phyloP scores from a whole-genome alignment of 2,797 vertebrate species.

The Platyrinchus mystaceus region DNA sequence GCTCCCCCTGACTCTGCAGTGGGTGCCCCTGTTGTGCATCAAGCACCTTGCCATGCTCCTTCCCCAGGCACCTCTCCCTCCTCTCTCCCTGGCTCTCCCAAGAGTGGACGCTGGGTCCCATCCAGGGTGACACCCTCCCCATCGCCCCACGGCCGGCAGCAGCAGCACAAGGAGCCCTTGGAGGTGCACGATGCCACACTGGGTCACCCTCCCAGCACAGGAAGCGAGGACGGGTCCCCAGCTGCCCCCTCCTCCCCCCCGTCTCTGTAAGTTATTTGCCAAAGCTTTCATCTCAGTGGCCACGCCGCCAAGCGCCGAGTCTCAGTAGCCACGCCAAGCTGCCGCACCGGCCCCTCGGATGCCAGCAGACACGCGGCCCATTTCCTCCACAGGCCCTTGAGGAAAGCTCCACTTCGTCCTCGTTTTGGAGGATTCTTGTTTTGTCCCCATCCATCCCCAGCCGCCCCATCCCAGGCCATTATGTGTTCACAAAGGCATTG shows the following conservation, averaged over 20 bases:
- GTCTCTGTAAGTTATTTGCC: conserved; percentile 80
- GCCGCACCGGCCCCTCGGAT: not conserved
- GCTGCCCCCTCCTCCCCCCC: not conserved
- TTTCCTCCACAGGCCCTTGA: conserved; percentile 10
- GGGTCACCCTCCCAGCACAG: not conserved
- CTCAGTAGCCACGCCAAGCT: not conserved
- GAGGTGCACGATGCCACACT: not conserved
- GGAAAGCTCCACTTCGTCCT: conserved; percentile 64
- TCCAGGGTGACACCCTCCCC: not conserved
- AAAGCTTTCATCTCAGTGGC: conserved; percentile 74
- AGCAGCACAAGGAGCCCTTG: not conserved
- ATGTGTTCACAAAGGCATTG: conserved; percentile 20
- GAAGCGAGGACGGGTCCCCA: not conserved
- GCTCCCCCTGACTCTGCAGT: not conserved
- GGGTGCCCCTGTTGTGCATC: not conserved
- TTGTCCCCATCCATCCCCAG: not conserved
- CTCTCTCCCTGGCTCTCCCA: not conserved
- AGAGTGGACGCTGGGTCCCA: not conserved
- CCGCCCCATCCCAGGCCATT: not conserved
- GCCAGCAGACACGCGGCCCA: not conserved
- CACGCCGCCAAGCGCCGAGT: not conserved
- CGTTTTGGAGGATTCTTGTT: conserved; percentile 64
- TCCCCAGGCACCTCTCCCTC: not conserved
- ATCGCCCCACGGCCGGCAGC: rapidly evolving
- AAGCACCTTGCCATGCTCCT: rapidly evolving